A percentile compares a stretch with the other conserved stretches of the same genome.
Evolutionary conservation across 2,797 vertebrate genomes (phyloP).

Genomic region (Parambassis ranga): DNA sequence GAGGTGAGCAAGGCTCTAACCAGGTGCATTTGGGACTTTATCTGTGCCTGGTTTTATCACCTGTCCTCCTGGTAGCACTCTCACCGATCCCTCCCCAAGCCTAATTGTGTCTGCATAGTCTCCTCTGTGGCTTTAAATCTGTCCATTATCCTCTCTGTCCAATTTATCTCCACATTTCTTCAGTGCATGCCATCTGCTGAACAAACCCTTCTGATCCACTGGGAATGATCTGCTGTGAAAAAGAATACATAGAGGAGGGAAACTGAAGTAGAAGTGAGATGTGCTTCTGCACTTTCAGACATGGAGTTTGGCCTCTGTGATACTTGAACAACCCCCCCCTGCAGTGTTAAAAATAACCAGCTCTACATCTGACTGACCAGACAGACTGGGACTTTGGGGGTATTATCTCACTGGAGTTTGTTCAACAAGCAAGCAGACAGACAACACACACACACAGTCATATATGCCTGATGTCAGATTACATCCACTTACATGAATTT

Average conservation of each 20-base stretch:
- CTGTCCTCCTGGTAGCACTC: conserved; percentile 32
- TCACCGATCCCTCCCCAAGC: conserved; percentile 42
- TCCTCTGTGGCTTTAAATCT: conserved; percentile 58
- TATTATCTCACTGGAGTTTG: conserved; percentile 76
- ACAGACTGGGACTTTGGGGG: conserved; percentile 74
- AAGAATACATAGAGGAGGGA: conserved; percentile 45
- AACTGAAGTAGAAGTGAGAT: conserved; percentile 43
- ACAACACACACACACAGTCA: conserved; percentile 33
- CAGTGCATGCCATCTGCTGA: conserved; percentile 22
- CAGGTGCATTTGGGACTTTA: conserved; percentile 41
- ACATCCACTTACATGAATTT: no score
- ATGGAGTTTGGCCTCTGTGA: conserved; percentile 58
- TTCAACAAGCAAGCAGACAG: conserved; percentile 62
- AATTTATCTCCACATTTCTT: conserved; percentile 64
- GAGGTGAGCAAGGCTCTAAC: conserved; percentile 13
- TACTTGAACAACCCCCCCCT: conserved; percentile 60
- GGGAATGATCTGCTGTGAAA: conserved; percentile 43
- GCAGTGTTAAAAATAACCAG: conserved; percentile 79
- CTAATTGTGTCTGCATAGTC: conserved; percentile 55
- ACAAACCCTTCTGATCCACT: conserved; percentile 52
- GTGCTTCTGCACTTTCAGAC: conserved; percentile 35
- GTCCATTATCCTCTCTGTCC: conserved; percentile 50
- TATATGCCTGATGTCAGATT: no score
- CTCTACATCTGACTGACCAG: conserved; percentile 71
- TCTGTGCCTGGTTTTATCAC: conserved; percentile 58